Evolutionary conservation across 2,888 invertebrate species (phyloP).

Genomic region (Drosophila infuscata): DNA sequence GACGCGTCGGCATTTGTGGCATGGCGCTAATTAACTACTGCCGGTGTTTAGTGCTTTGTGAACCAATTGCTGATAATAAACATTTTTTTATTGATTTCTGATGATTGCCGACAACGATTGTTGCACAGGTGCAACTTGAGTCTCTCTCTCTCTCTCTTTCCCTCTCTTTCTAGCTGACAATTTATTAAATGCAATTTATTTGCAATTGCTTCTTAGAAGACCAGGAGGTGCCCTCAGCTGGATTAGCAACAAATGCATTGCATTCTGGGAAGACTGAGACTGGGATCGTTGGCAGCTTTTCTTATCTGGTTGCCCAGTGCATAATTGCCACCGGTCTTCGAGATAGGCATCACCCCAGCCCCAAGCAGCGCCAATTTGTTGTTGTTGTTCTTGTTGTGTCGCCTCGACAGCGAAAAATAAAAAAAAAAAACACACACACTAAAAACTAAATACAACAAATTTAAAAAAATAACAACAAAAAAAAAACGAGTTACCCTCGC

Average conservation of each 20-base stretch:
- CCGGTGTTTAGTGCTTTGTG: conserved; percentile 75
- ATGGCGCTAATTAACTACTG: conserved; percentile 85
- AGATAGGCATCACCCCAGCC: conserved; percentile 74
- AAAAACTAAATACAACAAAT: conserved; percentile 11
- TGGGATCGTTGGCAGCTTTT: neutral
- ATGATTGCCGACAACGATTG: conserved; percentile 69
- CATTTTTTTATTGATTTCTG: conserved; percentile 81
- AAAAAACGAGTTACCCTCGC: conserved; percentile 66
- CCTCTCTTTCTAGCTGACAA: conserved; percentile 33
- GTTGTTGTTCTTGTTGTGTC: conserved; percentile 23
- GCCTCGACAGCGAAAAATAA: conserved; percentile 26
- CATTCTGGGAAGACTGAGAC: conserved; percentile 65
- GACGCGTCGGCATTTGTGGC: conserved; percentile 77
- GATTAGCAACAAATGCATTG: conserved; percentile 53
- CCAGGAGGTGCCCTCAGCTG: conserved; percentile 67
- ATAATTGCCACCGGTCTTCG: conserved; percentile 82
- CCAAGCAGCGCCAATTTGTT: conserved; percentile 67
- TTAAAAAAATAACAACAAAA: conserved; percentile 21
- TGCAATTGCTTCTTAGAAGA: conserved; percentile 78
- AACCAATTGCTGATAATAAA: conserved; percentile 77
- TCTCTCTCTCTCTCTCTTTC: conserved; percentile 14
- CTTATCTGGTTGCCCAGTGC: conserved; percentile 33
- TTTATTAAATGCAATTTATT: conserved; percentile 81
- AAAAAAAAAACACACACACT: conserved; percentile 2
- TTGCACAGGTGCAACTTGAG: conserved; percentile 64